Conservation (phyloP, 1,140 invertebrate species). For the Hormaphis cornu region DNA sequence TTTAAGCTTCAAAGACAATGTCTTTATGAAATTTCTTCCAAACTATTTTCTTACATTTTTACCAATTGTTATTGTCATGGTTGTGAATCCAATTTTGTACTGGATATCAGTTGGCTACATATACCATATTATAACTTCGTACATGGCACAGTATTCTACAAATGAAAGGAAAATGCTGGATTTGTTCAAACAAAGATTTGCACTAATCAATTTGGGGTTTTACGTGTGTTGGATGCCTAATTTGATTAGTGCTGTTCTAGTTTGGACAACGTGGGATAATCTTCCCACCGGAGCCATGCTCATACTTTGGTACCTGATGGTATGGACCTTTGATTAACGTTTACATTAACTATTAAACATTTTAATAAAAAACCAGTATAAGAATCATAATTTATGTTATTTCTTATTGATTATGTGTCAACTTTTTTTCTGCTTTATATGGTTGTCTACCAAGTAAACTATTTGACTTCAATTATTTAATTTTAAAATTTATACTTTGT, state of each 20-base stretch:
- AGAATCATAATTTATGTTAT: conserved; percentile 15
- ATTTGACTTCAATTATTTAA: too few relatives aligned
- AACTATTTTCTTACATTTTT: conserved; percentile 68
- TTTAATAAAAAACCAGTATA: background rate
- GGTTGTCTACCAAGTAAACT: too few relatives aligned
- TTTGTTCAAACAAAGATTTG: conserved; percentile 46
- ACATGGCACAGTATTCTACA: conserved; percentile 50
- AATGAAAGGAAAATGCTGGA: conserved; percentile 61
- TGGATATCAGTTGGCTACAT: conserved; percentile 54
- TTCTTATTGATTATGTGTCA: background rate
- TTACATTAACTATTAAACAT: background rate
- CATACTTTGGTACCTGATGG: conserved; percentile 70
- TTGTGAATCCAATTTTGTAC: conserved; percentile 64
- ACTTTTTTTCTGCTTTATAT: too few relatives aligned
- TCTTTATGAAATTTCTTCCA: conserved; percentile 58
- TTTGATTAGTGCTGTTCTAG: conserved; percentile 60
- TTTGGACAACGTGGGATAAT: conserved; percentile 67
- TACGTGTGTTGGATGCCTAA: conserved; percentile 75
- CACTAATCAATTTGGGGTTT: conserved; percentile 63
- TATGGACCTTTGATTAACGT: conserved; percentile 42
- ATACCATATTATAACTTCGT: conserved; percentile 51
- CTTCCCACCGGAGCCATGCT: conserved; percentile 59
- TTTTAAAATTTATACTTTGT: conserved; percentile 33
- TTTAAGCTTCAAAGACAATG: conserved; percentile 48
- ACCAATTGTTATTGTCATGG: conserved; percentile 62